Evolutionary conservation across 1,140 invertebrate species (phyloP).

Genomic region (Cyrtorhinus lividipennis): DNA sequence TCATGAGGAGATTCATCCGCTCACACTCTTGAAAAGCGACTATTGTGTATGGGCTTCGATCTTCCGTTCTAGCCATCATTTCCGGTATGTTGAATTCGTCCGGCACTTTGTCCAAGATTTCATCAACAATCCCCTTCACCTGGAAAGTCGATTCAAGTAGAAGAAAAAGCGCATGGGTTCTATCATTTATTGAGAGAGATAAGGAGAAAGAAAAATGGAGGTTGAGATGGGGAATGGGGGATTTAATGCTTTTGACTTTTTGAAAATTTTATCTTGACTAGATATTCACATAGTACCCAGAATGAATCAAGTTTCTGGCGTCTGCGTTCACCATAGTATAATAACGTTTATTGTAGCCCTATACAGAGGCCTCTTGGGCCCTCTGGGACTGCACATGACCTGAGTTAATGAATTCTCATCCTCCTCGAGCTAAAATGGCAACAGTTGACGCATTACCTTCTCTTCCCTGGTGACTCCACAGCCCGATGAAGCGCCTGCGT

Average conservation of each 20-base stretch:
- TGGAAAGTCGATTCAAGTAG: too few relatives aligned
- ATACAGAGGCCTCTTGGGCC: background rate
- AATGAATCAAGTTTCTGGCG: too few relatives aligned
- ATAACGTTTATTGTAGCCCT: background rate
- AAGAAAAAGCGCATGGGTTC: too few relatives aligned
- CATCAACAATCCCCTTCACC: slow-evolving; percentile 69
- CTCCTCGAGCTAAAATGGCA: background rate
- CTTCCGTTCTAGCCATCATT: slow-evolving; percentile 73
- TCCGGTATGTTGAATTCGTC: slow-evolving; percentile 78
- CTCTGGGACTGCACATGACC: background rate
- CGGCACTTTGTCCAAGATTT: slow-evolving; percentile 76
- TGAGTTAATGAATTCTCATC: background rate
- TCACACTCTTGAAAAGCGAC: slow-evolving; percentile 93
- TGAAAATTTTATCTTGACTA: background rate
- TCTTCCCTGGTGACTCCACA: slow-evolving; percentile 61
- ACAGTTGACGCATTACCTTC: slow-evolving; percentile 37
- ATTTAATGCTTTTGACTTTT: background rate
- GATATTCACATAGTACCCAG: too few relatives aligned
- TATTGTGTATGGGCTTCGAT: slow-evolving; percentile 78
- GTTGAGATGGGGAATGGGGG: background rate
- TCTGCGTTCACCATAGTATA: too few relatives aligned
- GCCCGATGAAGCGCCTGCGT: slow-evolving; percentile 48
- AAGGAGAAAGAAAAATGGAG: background rate
- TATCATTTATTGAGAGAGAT: background rate
- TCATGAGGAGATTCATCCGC: slow-evolving; percentile 76